Percentiles rank a stretch among this genome's conserved stretches.
phyloP scores from a whole-genome alignment of 53 echinoderm and acorn worm species.

The Arbacia lixula region DNA sequence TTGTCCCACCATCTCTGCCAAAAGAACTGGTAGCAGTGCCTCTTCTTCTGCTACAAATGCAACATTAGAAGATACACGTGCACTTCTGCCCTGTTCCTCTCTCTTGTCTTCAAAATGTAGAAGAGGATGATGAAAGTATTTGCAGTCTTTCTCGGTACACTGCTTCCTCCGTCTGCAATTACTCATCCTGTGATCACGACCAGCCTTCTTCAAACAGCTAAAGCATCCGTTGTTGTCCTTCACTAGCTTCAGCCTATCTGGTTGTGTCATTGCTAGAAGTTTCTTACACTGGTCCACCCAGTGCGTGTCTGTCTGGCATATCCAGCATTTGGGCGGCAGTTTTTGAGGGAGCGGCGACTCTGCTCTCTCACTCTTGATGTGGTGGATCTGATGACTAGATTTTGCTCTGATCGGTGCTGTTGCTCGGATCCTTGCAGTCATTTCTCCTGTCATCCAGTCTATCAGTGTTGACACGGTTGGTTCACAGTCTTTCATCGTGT shows the following conservation, averaged over 20 bases:
- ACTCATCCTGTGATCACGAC: slow-evolving; percentile 54
- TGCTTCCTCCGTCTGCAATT: slow-evolving; percentile 64
- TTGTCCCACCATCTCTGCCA: slow-evolving; percentile 38
- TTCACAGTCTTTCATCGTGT: neutral
- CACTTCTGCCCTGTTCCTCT: neutral
- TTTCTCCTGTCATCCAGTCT: slow-evolving; percentile 56
- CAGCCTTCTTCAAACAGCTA: slow-evolving; percentile 77
- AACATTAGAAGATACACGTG: neutral
- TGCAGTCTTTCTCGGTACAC: slow-evolving; percentile 65
- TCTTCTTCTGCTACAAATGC: slow-evolving; percentile 13
- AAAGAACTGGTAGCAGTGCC: slow-evolving; percentile 58
- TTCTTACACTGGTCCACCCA: slow-evolving; percentile 73
- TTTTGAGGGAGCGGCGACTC: neutral
- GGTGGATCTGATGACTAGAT: neutral
- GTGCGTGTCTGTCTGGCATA: slow-evolving; percentile 57
- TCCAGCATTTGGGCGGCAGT: slow-evolving; percentile 64
- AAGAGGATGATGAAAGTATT: slow-evolving; percentile 54
- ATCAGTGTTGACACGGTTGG: slow-evolving; percentile 31
- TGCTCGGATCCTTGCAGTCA: slow-evolving; percentile 64
- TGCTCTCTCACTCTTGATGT: neutral
- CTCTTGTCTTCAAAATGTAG: slow-evolving; percentile 34
- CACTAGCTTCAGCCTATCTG: slow-evolving; percentile 54
- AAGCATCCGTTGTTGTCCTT: slow-evolving; percentile 73
- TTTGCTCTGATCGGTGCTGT: slow-evolving; percentile 61
- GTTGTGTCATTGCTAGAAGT: slow-evolving; percentile 33